Evolutionary conservation across 2,797 vertebrate genomes (phyloP).

Genomic region (Enteromius treurensis): DNA sequence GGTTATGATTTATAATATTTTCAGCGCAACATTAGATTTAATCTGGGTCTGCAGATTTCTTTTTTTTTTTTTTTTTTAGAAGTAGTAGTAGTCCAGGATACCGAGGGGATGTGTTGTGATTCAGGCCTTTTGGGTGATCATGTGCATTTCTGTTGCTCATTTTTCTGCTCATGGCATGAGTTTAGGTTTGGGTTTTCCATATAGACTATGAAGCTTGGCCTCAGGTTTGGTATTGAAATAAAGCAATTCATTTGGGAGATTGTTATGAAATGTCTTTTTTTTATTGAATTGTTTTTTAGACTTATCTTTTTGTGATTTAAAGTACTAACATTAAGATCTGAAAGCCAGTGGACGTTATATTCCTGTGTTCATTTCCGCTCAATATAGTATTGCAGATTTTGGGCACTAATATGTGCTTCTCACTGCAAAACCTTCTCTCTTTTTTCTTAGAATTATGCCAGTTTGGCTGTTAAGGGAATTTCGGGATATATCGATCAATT

Average conservation of each 20-base stretch:
- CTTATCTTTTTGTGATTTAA: conserved; percentile 38
- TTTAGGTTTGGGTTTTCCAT: conserved; percentile 66
- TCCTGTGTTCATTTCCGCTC: conserved; percentile 37
- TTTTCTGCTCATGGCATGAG: conserved; percentile 57
- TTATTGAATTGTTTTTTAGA: conserved; percentile 36
- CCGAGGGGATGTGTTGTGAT: background rate
- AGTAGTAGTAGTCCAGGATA: background rate
- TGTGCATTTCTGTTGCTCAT: conserved; percentile 14
- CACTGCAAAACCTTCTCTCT: conserved; percentile 14
- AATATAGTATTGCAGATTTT: conserved; percentile 27
- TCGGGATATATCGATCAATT: conserved; percentile 8
- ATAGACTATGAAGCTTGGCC: conserved; percentile 63
- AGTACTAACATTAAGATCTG: conserved; percentile 50
- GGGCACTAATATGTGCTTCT: conserved; percentile 25
- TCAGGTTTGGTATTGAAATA: conserved; percentile 71
- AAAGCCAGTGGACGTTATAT: conserved; percentile 54
- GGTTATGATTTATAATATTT: conserved; percentile 15
- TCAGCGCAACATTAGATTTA: background rate
- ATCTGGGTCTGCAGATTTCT: conserved; percentile 9
- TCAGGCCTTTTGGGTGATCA: background rate
- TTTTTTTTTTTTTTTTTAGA: too few species aligned
- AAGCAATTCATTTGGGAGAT: conserved; percentile 68
- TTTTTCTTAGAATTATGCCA: background rate
- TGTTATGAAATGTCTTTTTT: conserved; percentile 63
- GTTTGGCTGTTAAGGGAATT: conserved; percentile 32